These are phyloP conservation scores for Ellobium chinense DNA, from an alignment of 2,888 invertebrate species.

Conservation along the genomic window DNA sequence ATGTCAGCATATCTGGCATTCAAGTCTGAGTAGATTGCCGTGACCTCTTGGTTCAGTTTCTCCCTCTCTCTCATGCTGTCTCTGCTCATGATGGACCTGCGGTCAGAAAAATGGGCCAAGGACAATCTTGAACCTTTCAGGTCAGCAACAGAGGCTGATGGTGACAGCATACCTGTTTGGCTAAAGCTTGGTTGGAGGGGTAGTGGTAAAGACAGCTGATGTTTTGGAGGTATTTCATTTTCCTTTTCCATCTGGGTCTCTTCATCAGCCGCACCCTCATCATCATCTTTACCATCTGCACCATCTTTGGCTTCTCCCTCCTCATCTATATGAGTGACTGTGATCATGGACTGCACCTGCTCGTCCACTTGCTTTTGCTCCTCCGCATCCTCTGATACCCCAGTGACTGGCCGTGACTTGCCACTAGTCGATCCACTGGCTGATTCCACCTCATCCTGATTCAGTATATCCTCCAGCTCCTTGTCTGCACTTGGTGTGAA, in stretches of 20 bases:
- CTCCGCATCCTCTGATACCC: constrained; percentile 8
- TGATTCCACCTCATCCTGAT: constrained; percentile 44
- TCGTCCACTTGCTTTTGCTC: background rate
- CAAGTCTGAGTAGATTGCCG: constrained; percentile 61
- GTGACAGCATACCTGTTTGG: constrained; percentile 8
- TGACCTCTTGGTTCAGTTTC: constrained; percentile 62
- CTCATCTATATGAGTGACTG: background rate
- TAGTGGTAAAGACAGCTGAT: constrained; percentile 2
- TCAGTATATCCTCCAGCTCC: constrained; percentile 67
- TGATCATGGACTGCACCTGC: background rate
- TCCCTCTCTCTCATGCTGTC: constrained; percentile 65
- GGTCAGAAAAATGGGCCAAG: constrained; percentile 2
- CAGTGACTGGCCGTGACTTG: constrained; percentile 45
- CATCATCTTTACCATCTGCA: background rate
- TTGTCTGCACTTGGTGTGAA: constrained; percentile 69
- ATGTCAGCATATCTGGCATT: constrained; percentile 63
- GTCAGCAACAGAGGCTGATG: constrained; percentile 11
- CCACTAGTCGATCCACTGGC: constrained; percentile 17
- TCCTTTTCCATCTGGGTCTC: background rate
- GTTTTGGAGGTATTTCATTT: constrained; percentile 6
- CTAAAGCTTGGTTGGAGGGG: background rate
- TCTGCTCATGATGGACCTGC: constrained; percentile 55
- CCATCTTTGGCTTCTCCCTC: background rate
- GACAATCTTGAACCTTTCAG: constrained; percentile 30
- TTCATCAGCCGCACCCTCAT: background rate